Conservation (phyloP, 2,888 invertebrate species). For the Calameuta idolon region DNA sequence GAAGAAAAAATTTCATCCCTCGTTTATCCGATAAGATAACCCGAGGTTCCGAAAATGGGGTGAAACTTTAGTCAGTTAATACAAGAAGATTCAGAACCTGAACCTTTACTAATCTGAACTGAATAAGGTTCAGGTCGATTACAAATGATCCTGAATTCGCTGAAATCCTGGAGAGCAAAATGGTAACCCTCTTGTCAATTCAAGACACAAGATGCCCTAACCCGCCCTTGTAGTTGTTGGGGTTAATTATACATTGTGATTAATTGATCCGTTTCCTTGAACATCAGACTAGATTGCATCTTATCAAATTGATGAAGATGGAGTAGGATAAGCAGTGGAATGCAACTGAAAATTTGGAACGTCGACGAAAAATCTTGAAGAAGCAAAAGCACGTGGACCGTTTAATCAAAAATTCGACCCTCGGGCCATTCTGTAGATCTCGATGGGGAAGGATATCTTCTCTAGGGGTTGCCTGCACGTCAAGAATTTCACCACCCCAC, state of each 20-base stretch:
- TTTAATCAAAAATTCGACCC: constrained; percentile 31
- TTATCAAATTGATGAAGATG: not conserved
- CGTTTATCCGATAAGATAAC: not conserved
- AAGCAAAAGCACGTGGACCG: not conserved
- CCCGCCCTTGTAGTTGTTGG: not conserved
- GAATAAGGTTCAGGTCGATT: not conserved
- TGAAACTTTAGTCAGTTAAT: not conserved
- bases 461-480: constrained; percentile 29
- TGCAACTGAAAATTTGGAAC: not conserved
- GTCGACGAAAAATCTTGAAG: not conserved
- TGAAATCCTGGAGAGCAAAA: not conserved
- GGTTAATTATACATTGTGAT: not conserved
- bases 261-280: not conserved
- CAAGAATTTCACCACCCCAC: constrained; percentile 32
- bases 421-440: constrained; percentile 20
- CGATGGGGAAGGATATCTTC: constrained; percentile 4
- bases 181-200: not conserved
- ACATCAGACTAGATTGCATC: not conserved
- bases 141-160: not conserved
- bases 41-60: not conserved
- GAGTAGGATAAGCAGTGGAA: not conserved
- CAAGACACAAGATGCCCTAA: not conserved
- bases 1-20: not conserved
- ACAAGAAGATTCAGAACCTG: not conserved
- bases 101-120: not conserved